These are phyloP conservation scores for Pangasius krempfi DNA, from an alignment of 2,797 vertebrate genomes.

Conservation along the genomic window DNA sequence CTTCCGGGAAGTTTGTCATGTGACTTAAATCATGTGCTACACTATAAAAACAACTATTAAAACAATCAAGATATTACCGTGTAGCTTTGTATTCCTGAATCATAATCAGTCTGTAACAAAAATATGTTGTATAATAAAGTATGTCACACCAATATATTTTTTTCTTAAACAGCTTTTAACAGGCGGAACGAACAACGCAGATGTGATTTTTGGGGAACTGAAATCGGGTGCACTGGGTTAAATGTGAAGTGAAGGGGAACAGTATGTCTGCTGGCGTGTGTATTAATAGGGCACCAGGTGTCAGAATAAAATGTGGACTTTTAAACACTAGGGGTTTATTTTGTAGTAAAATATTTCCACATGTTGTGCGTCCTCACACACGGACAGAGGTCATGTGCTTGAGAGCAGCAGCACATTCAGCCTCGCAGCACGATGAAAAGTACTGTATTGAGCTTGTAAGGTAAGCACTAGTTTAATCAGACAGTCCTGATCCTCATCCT, in stretches of 20 bases:
- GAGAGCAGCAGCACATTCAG: conserved; percentile 54
- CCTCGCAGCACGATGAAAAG: conserved; percentile 60
- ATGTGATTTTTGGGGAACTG: conserved; percentile 20
- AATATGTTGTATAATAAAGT: background rate
- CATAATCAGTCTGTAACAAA: background rate
- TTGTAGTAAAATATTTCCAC: conserved; percentile 28
- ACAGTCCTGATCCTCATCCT: background rate
- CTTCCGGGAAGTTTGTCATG: background rate
- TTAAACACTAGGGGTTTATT: conserved; percentile 53
- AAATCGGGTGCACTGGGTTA: conserved; percentile 52
- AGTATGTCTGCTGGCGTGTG: background rate
- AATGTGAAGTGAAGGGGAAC: conserved; percentile 71
- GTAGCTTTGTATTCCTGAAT: background rate
- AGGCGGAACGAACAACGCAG: background rate
- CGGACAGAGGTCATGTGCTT: conserved; percentile 54
- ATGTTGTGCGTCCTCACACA: conserved; percentile 28
- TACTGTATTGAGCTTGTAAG: conserved; percentile 75
- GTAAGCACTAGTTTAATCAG: conserved; percentile 57
- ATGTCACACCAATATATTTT: background rate
- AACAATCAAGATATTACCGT: background rate
- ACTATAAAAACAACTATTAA: background rate
- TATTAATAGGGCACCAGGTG: conserved; percentile 68
- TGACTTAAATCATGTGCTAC: background rate
- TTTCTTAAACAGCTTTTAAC: background rate
- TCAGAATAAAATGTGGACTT: conserved; percentile 60